Evolutionary conservation across 2,888 invertebrate species (phyloP).

Genomic region (Gymnosoma rotundatum): DNA sequence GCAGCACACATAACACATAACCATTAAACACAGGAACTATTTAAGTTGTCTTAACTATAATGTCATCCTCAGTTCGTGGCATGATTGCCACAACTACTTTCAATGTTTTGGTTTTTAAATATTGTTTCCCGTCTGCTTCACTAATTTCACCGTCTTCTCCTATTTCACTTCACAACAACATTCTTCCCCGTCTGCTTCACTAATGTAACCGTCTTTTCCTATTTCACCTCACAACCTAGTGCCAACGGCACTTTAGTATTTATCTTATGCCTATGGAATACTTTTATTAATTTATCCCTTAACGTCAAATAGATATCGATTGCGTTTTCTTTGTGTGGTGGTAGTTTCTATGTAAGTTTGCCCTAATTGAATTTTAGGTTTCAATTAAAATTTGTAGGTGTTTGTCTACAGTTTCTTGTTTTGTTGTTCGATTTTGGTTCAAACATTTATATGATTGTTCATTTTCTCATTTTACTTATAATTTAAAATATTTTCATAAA

Average conservation of each 20-base stretch:
- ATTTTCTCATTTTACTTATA: neutral
- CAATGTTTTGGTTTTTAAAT: neutral
- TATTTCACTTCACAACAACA: no score
- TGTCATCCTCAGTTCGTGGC: neutral
- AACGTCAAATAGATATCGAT: neutral
- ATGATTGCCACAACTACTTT: neutral
- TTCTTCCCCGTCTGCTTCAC: neutral
- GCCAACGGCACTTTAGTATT: slow-evolving; percentile 4
- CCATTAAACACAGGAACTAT: neutral
- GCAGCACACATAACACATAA: neutral
- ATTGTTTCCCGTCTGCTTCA: no score
- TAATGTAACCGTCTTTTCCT: no score
- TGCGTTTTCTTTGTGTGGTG: neutral
- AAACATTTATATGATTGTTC: neutral
- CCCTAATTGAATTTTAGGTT: no score
- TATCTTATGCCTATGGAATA: neutral
- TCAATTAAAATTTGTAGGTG: no score
- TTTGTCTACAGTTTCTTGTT: neutral
- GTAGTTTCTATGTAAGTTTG: neutral
- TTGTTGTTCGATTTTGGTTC: neutral
- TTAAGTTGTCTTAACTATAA: neutral
- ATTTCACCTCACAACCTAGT: neutral
- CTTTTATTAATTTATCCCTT: no score
- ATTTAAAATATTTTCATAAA: no score
- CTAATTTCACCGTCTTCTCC: no score